Evolutionary conservation across 2,888 invertebrate genomes (phyloP).

Genomic region (Ecdyonurus torrentis): DNA sequence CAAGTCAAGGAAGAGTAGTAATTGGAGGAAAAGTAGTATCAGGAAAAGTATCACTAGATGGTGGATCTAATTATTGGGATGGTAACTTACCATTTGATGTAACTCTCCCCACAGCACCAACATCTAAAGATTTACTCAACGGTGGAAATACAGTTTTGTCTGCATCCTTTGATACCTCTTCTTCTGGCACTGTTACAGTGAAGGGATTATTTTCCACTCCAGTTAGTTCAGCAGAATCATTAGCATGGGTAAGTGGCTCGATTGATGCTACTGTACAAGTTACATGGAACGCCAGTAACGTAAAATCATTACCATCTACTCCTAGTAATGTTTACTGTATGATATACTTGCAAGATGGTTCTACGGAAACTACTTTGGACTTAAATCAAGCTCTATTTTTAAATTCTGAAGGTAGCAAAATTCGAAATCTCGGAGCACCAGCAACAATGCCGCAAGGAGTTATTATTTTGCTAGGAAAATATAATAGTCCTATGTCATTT

Average conservation of each 20-base stretch:
- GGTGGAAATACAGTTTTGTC: not conserved
- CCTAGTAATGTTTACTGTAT: not conserved
- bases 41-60: not conserved
- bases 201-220: conserved; percentile 2
- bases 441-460: not conserved
- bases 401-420: too few relatives aligned
- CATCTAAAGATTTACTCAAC: not conserved
- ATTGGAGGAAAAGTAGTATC: not conserved
- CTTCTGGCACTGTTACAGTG: not conserved
- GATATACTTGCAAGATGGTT: not conserved
- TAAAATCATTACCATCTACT: not conserved
- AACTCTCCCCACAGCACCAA: not conserved
- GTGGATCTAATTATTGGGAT: not conserved
- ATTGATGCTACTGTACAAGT: not conserved
- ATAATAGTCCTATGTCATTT: not conserved
- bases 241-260: not conserved
- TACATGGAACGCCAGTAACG: not conserved
- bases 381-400: not conserved
- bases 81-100: not conserved
- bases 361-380: not conserved
- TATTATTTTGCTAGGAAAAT: not conserved
- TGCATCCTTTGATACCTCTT: not conserved
- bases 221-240: not conserved
- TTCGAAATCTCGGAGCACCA: not conserved
- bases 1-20: not conserved